A percentile compares a stretch with the other conserved stretches of the same genome.
Evolutionary conservation across 2,888 invertebrate species (phyloP).

Genomic region (Apamea sordens): DNA sequence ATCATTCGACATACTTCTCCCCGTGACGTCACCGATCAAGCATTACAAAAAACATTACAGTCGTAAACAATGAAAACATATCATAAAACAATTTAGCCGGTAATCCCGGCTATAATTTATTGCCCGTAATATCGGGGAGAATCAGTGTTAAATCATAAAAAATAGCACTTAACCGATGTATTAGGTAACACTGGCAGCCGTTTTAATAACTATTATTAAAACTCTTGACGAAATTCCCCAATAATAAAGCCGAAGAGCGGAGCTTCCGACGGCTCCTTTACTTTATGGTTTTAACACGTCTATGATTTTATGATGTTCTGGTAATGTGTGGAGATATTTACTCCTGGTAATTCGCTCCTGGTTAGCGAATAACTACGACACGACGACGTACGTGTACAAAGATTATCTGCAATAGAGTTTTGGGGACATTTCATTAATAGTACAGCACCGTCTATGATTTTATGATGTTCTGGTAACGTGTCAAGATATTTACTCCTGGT

Average conservation of each 20-base stretch:
- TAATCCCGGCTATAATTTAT: slow-evolving; percentile 86
- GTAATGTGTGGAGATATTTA: slow-evolving; percentile 60
- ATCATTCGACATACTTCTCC: slow-evolving; percentile 25
- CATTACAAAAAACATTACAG: slow-evolving; percentile 64
- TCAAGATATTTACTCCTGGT: slow-evolving; percentile 61
- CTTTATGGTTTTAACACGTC: slow-evolving; percentile 73
- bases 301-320: slow-evolving; percentile 72
- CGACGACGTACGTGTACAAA: neutral
- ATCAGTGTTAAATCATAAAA: slow-evolving; percentile 89
- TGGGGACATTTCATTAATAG: too few relatives aligned
- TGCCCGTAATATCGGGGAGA: slow-evolving; percentile 84
- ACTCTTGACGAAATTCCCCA: slow-evolving; percentile 85
- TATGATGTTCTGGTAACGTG: slow-evolving; percentile 68
- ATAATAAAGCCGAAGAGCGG: slow-evolving; percentile 79
- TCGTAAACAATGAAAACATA: slow-evolving; percentile 82
- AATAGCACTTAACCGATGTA: slow-evolving; percentile 86
- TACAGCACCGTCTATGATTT: slow-evolving; percentile 55
- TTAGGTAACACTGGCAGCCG: slow-evolving; percentile 86
- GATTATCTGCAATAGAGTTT: too few relatives aligned
- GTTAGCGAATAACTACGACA: slow-evolving; percentile 43
- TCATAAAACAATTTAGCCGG: slow-evolving; percentile 87
- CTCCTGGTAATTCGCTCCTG: slow-evolving; percentile 62
- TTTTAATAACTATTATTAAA: slow-evolving; percentile 89
- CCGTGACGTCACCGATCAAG: slow-evolving; percentile 65
- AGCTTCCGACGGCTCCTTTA: slow-evolving; percentile 72